These are phyloP conservation scores for Caranx melampygus DNA, from an alignment of 2,113 vertebrate species.

Conservation along the genomic window DNA sequence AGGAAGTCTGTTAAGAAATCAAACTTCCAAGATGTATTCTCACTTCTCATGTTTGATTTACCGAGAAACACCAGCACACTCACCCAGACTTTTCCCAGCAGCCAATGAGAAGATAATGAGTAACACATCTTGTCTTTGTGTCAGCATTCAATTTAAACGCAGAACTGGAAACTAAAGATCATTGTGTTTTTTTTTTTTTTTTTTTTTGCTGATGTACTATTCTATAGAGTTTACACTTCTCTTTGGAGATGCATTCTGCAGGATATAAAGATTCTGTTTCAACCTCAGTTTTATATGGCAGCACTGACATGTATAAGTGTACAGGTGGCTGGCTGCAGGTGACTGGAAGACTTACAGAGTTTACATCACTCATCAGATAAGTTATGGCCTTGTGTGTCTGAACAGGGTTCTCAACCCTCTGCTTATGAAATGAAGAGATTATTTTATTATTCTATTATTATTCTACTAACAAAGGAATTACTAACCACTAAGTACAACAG, in stretches of 20 bases:
- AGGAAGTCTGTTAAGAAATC: too few species aligned
- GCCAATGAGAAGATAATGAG: constrained; percentile 1
- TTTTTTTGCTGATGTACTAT: constrained; percentile 84
- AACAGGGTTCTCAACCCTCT: too few species aligned
- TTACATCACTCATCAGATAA: too few species aligned
- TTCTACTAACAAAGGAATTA: not conserved
- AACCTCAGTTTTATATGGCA: not conserved
- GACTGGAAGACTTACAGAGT: too few species aligned
- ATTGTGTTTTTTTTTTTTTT: constrained; percentile 83
- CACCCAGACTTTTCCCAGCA: too few species aligned
- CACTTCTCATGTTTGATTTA: too few species aligned
- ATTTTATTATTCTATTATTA: too few species aligned
- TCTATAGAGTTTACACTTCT: constrained; percentile 66
- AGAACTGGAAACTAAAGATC: constrained; percentile 56
- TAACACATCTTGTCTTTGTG: rapidly evolving
- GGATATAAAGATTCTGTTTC: not conserved
- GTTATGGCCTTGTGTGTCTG: too few species aligned
- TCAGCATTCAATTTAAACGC: constrained; percentile 59
- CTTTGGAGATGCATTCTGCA: constrained; percentile 81
- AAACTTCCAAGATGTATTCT: too few species aligned
- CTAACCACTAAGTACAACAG: too few species aligned
- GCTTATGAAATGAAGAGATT: too few species aligned
- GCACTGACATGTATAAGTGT: constrained; percentile 1
- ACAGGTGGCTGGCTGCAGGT: constrained; percentile 65
- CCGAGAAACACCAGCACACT: too few species aligned